phyloP scores from a whole-genome alignment of 2,797 vertebrate species.

The Clamator glandarius region DNA sequence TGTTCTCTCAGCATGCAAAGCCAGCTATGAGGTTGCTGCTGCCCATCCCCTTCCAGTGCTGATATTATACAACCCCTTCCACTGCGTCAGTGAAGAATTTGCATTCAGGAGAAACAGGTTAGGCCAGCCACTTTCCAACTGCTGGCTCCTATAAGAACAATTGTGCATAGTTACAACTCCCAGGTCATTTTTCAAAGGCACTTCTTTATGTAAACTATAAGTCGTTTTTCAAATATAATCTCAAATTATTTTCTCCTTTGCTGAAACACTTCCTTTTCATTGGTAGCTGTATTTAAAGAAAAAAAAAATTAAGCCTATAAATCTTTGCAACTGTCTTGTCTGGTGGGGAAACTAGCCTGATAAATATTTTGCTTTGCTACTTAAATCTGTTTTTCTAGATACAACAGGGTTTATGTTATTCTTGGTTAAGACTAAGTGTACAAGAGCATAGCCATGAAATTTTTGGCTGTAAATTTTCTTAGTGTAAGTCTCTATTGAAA shows the following conservation, averaged over 20 bases:
- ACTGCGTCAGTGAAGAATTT: neutral
- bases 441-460: neutral
- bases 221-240: neutral
- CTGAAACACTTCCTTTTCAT: neutral
- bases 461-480: conserved; percentile 1
- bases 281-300: neutral
- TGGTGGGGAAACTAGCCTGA: neutral
- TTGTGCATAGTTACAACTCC: neutral
- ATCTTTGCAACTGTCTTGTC: neutral
- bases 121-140: neutral
- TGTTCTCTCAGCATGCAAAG: neutral
- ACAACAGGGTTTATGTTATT: neutral
- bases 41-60: neutral
- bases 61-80: neutral
- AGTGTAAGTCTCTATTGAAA: conserved; percentile 14
- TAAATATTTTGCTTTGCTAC: conserved; percentile 18
- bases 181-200: conserved; percentile 24
- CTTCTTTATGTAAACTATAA: neutral
- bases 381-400: neutral
- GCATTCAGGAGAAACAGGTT: conserved; percentile 63
- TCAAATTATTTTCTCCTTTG: neutral
- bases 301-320: neutral
- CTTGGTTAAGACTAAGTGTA: neutral
- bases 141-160: conserved; percentile 28
- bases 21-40: neutral